These are phyloP conservation scores for Stenotaenia linearis DNA, from an alignment of 2,888 invertebrate species.

Conservation along the genomic window DNA sequence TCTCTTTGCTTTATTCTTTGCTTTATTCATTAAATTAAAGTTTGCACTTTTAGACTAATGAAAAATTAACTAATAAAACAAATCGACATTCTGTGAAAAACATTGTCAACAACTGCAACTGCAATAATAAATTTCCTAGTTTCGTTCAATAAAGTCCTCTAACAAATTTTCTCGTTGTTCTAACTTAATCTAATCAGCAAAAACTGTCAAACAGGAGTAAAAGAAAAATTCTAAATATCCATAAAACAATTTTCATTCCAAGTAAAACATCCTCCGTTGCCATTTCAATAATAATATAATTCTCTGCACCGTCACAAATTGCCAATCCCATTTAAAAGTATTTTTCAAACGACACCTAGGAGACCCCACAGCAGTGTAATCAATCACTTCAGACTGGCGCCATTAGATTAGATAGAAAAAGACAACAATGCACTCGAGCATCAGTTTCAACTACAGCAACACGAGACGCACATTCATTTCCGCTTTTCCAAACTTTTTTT, in stretches of 20 bases:
- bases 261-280: neutral
- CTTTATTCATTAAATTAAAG: too few relatives aligned
- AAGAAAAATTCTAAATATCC: too few relatives aligned
- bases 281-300: neutral
- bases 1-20: too few relatives aligned
- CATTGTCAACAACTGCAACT: too few relatives aligned
- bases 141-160: too few relatives aligned
- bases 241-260: neutral
- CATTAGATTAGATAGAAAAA: neutral
- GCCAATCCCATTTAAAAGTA: neutral
- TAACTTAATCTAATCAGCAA: too few relatives aligned
- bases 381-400: neutral
- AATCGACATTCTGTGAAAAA: too few relatives aligned
- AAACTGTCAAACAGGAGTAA: too few relatives aligned
- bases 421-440: neutral
- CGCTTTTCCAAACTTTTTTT: neutral
- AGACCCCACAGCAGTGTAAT: neutral
- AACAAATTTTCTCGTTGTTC: too few relatives aligned
- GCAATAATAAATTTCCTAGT: too few relatives aligned
- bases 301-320: neutral
- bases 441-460: neutral
- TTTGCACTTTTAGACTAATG: too few relatives aligned
- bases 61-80: too few relatives aligned
- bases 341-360: constrained; percentile 8
- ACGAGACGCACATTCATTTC: neutral